Conservation (phyloP, 2,113 vertebrate genomes). For the Thinocorus orbignyianus region DNA sequence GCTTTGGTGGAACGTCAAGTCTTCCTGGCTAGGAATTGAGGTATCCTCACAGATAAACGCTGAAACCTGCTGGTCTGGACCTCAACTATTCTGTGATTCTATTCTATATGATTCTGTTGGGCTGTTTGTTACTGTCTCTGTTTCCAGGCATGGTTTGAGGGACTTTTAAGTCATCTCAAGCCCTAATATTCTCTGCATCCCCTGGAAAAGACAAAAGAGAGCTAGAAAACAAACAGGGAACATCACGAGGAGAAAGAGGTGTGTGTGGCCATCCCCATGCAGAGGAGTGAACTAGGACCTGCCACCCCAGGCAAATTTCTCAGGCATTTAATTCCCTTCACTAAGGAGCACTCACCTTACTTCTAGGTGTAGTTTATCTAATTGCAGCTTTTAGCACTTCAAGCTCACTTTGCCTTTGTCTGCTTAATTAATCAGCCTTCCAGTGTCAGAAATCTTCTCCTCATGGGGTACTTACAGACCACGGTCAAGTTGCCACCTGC, state of each 20-base stretch:
- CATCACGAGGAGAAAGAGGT: not conserved
- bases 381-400: conserved; percentile 56
- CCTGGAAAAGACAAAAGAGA: not conserved
- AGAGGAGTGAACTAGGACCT: not conserved
- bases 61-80: not conserved
- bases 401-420: not conserved
- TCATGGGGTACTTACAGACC: conserved; percentile 24
- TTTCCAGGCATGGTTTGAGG: not conserved
- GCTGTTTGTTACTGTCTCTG: not conserved
- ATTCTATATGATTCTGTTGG: not conserved
- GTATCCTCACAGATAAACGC: not conserved
- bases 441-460: conserved; percentile 44
- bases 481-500: not conserved
- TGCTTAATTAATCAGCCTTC: conserved; percentile 31
- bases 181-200: not conserved
- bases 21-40: not conserved
- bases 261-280: fast-evolving
- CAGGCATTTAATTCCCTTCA: not conserved
- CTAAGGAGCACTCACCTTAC: not conserved
- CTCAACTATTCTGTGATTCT: not conserved
- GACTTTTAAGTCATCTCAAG: not conserved
- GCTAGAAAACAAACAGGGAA: not conserved
- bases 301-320: not conserved
- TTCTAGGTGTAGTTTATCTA: conserved; percentile 19
- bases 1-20: not conserved